A percentile compares a stretch with the other conserved stretches of the same genome.
Evolutionary conservation across 1,140 invertebrate species (phyloP).

Genomic region (Campoletis sonorensis): DNA sequence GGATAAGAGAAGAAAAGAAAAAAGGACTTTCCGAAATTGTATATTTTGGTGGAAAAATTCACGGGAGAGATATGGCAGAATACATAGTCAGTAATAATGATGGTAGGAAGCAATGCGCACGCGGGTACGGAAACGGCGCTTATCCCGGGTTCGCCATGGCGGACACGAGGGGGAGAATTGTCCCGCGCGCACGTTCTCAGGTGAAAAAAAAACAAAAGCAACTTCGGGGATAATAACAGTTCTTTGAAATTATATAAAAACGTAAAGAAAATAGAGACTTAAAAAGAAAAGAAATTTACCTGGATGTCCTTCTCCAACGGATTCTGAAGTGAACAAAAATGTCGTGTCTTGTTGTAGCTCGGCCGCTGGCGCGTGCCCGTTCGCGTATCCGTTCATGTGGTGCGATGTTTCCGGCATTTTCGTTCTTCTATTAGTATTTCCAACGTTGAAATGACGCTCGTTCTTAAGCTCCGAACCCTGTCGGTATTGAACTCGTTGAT

Average conservation of each 20-base stretch:
- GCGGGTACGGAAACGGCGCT: slow-evolving; percentile 11
- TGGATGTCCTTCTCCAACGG: slow-evolving; percentile 99
- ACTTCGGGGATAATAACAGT: slow-evolving; percentile 14
- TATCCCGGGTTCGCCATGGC: neutral
- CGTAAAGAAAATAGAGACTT: neutral
- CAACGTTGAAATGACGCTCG: neutral
- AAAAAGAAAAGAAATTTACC: slow-evolving; percentile 76
- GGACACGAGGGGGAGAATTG: slow-evolving; percentile 23
- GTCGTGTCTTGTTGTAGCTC: slow-evolving; percentile 90
- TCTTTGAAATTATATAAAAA: slow-evolving; percentile 3
- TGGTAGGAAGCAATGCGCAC: neutral
- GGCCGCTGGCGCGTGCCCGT: slow-evolving; percentile 82
- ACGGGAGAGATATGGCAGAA: neutral
- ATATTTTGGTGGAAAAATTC: neutral
- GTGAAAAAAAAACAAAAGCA: slow-evolving; percentile 34
- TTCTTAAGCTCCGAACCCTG: too few species aligned
- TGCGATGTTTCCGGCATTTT: slow-evolving; percentile 85
- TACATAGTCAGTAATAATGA: neutral
- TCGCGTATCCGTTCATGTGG: slow-evolving; percentile 85
- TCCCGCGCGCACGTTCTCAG: slow-evolving; percentile 13
- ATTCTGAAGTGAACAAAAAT: slow-evolving; percentile 99
- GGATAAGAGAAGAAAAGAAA: neutral
- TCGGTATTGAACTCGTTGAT: neutral
- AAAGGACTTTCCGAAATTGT: neutral
- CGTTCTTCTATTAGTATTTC: slow-evolving; percentile 49